Percentiles rank a stretch among this genome's conserved stretches.
Evolutionary conservation across 2,888 invertebrate species (phyloP).

Genomic region (Coremacera marginata): DNA sequence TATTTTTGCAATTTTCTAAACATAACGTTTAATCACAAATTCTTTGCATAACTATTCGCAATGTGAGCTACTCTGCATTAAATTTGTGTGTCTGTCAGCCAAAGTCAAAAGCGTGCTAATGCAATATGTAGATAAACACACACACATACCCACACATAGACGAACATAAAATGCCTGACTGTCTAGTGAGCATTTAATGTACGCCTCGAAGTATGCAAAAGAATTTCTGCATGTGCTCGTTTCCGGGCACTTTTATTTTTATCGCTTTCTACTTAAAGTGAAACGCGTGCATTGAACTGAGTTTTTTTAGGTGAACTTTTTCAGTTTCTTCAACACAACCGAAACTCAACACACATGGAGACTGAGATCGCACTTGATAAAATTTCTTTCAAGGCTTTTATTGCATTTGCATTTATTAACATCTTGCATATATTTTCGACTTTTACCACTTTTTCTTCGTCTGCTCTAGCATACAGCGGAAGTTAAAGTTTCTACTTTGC

Average conservation of each 20-base stretch:
- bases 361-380: not conserved
- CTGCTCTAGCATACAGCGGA: not conserved
- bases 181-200: slow-evolving; percentile 8
- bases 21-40: not conserved
- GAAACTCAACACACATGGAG: no score
- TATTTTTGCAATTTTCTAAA: no score
- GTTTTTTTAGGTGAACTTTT: not conserved
- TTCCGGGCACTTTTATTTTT: slow-evolving; percentile 9
- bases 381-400: not conserved
- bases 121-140: not conserved
- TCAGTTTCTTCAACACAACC: not conserved
- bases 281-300: not conserved
- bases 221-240: slow-evolving; percentile 20
- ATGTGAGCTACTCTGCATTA: no score
- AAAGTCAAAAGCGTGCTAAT: not conserved
- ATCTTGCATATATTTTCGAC: slow-evolving; percentile 11
- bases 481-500: not conserved
- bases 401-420: slow-evolving; percentile 36
- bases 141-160: not conserved
- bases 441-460: not conserved
- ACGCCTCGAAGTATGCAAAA: slow-evolving; percentile 26
- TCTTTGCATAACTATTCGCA: slow-evolving; percentile 4
- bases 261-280: slow-evolving; percentile 4
- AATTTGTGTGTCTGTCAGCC: not conserved
- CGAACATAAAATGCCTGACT: not conserved